These are phyloP conservation scores for Zaprionus tsacasi DNA, from an alignment of 1,140 invertebrate genomes.

Conservation along the genomic window DNA sequence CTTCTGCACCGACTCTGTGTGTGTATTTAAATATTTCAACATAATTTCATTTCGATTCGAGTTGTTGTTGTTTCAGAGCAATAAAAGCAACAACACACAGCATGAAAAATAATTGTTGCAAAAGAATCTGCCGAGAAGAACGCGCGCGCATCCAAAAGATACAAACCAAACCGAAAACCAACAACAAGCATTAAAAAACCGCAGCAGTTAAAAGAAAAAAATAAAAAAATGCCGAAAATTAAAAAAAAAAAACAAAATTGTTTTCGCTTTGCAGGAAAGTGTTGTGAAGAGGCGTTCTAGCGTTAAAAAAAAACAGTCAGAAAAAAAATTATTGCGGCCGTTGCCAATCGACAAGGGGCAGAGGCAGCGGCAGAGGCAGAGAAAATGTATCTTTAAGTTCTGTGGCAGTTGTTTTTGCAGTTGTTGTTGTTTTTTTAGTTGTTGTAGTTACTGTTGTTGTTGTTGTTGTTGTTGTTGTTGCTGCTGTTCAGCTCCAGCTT, in stretches of 20 bases:
- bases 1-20: slow-evolving; percentile 10
- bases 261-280: slow-evolving; percentile 60
- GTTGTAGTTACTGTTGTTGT: slow-evolving; percentile 26
- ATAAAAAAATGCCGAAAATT: slow-evolving; percentile 28
- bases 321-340: slow-evolving; percentile 57
- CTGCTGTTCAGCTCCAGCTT: slow-evolving; percentile 17
- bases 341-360: slow-evolving; percentile 65
- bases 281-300: slow-evolving; percentile 80
- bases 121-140: slow-evolving; percentile 65
- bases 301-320: slow-evolving; percentile 59
- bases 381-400: slow-evolving; percentile 75
- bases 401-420: not conserved
- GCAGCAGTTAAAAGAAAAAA: slow-evolving; percentile 62
- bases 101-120: slow-evolving; percentile 72
- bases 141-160: slow-evolving; percentile 28
- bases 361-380: no score
- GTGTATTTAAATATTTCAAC: slow-evolving; percentile 79
- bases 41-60: slow-evolving; percentile 74
- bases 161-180: slow-evolving; percentile 27
- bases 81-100: slow-evolving; percentile 37
- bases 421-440: slow-evolving; percentile 19
- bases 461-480: slow-evolving; percentile 24
- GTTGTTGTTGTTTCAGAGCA: slow-evolving; percentile 39
- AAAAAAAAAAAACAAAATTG: slow-evolving; percentile 33
- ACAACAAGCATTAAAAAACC: slow-evolving; percentile 74